phyloP scores from a whole-genome alignment of 2,797 vertebrate species.

The Micromesistius poutassou region DNA sequence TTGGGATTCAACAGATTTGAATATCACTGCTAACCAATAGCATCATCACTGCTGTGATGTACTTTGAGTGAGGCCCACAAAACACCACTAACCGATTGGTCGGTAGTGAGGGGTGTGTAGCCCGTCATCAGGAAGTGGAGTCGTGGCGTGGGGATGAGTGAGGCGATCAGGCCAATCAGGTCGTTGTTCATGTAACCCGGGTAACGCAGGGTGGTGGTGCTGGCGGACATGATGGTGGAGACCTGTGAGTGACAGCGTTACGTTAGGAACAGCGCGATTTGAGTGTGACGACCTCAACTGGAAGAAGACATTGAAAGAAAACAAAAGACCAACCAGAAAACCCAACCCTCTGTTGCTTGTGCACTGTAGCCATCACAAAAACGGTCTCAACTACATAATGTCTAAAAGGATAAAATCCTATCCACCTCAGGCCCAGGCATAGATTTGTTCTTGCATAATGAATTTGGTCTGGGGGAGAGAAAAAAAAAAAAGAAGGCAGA shows the following conservation, averaged over 20 bases:
- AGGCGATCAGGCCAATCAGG: slow-evolving; percentile 92
- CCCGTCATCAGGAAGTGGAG: slow-evolving; percentile 97
- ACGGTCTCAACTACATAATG: background rate
- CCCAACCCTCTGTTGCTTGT: background rate
- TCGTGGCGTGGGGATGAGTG: slow-evolving; percentile 91
- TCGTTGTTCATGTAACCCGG: slow-evolving; percentile 98
- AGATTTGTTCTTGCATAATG: background rate
- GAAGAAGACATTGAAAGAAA: background rate
- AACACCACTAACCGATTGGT: slow-evolving; percentile 85
- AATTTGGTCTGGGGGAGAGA: background rate
- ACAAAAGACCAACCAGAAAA: background rate
- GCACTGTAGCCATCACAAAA: background rate
- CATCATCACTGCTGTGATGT: no score
- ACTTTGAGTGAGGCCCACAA: background rate
- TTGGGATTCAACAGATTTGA: no score
- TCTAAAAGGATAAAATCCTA: background rate
- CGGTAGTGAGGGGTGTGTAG: slow-evolving; percentile 92
- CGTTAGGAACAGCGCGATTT: background rate
- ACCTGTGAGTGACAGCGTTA: slow-evolving; percentile 72
- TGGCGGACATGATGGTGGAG: slow-evolving; percentile 97
- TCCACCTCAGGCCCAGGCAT: background rate
- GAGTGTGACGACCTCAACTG: background rate
- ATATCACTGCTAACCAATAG: no score
- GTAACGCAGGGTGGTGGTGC: slow-evolving; percentile 92
- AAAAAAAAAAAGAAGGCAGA: no score